A percentile compares a stretch with the other conserved stretches of the same genome.
These are phyloP conservation scores for Pteronura brasiliensis DNA, from an alignment of 2,113 vertebrate species.

Conservation along the genomic window DNA sequence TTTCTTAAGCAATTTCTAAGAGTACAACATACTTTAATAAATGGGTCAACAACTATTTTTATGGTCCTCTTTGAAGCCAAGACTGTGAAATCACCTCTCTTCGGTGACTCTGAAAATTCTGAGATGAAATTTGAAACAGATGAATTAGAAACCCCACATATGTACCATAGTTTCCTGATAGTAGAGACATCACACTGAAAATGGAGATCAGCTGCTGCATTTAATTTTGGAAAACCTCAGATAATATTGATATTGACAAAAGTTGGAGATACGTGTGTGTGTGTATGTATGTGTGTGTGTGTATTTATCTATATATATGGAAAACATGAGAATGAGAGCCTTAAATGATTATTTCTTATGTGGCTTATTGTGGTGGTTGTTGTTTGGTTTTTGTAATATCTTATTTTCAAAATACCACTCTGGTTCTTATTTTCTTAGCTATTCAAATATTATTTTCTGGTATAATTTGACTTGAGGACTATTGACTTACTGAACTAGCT, in stretches of 20 bases:
- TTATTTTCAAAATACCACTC: not conserved
- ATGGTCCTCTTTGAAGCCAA: not conserved
- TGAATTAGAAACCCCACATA: slow-evolving; percentile 16
- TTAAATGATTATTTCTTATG: not conserved
- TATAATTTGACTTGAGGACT: not conserved
- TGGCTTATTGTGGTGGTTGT: not conserved
- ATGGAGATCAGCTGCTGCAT: not conserved
- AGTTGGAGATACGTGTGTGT: not conserved
- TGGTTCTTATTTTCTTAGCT: not conserved
- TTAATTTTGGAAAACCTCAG: slow-evolving; percentile 23
- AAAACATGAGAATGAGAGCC: not conserved
- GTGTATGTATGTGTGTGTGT: not conserved
- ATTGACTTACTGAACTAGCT: not conserved
- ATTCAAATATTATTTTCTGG: not conserved
- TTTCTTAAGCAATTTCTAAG: not conserved
- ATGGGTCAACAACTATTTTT: not conserved
- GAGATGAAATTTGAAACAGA: too few species aligned
- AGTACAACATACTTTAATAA: not conserved
- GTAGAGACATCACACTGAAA: not conserved
- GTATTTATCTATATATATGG: not conserved
- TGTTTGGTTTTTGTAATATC: not conserved
- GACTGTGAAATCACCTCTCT: not conserved
- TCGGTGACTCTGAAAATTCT: not conserved
- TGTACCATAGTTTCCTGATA: not conserved
- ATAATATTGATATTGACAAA: slow-evolving; percentile 43